Conservation (phyloP, 1,140 invertebrate genomes). For the Heliothis subflexa region DNA sequence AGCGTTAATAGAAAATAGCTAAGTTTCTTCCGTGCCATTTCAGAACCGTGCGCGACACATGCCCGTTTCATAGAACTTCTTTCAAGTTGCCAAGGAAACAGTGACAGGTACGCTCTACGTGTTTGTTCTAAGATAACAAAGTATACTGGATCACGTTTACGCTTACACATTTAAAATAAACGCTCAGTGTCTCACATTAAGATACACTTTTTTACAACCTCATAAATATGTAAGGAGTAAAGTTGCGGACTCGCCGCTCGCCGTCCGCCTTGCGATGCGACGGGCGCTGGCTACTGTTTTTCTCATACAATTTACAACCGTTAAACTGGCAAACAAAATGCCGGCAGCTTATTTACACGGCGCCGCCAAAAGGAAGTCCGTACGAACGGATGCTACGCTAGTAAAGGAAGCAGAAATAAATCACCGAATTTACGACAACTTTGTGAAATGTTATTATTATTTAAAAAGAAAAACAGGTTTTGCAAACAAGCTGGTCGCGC, state of each 20-base stretch:
- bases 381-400: constrained; percentile 67
- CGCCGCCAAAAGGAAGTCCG: constrained; percentile 73
- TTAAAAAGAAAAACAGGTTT: constrained; percentile 68
- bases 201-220: constrained; percentile 59
- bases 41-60: constrained; percentile 15
- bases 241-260: constrained; percentile 54
- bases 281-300: constrained; percentile 62
- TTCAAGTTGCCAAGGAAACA: constrained; percentile 34
- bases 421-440: constrained; percentile 76
- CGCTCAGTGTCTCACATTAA: constrained; percentile 49
- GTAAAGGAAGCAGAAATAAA: constrained; percentile 76
- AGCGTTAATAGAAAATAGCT: constrained; percentile 43
- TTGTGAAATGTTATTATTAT: constrained; percentile 74
- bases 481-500: constrained; percentile 44
- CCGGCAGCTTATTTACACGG: constrained; percentile 77
- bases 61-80: constrained; percentile 39
- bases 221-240: constrained; percentile 69
- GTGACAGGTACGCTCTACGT: constrained; percentile 23
- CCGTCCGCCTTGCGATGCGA: constrained; percentile 45
- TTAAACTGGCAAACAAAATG: constrained; percentile 75
- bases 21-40: constrained; percentile 40
- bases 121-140: constrained; percentile 4
- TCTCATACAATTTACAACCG: constrained; percentile 75
- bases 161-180: constrained; percentile 42
- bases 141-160: constrained; percentile 43